A percentile compares a stretch with the other conserved stretches of the same genome.
These are phyloP conservation scores for Macrostomum lignano DNA, from an alignment of 1,140 invertebrate genomes.

Conservation along the genomic window DNA sequence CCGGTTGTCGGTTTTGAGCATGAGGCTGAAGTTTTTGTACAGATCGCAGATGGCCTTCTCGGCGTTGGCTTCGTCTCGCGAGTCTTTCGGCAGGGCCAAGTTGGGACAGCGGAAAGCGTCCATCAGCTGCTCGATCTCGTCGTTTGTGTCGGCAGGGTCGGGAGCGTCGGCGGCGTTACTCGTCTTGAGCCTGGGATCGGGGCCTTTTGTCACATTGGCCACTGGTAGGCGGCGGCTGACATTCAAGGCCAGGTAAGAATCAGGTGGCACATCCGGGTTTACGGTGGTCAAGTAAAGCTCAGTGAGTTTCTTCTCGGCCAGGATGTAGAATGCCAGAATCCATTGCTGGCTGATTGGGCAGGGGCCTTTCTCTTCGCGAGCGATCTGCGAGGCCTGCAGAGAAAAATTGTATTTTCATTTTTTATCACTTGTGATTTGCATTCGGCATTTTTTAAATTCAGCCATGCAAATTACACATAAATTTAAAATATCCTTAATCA, in stretches of 20 bases:
- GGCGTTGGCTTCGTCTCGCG: conserved; percentile 13
- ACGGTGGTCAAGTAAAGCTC: conserved; percentile 19
- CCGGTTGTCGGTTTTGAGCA: conserved; percentile 14
- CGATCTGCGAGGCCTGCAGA: too few relatives aligned
- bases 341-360: conserved; percentile 22
- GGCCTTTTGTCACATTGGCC: conserved; percentile 11
- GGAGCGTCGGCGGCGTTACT: conserved; percentile 11
- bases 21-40: conserved; percentile 27
- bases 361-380: conserved; percentile 16
- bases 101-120: conserved; percentile 13
- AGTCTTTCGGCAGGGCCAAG: conserved; percentile 11
- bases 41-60: conserved; percentile 24
- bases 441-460: too few relatives aligned
- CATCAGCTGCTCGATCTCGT: conserved; percentile 16
- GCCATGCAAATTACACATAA: too few relatives aligned
- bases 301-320: conserved; percentile 14
- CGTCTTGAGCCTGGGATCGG: too few relatives aligned
- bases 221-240: conserved; percentile 17
- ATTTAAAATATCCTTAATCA: too few relatives aligned
- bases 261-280: conserved; percentile 15
- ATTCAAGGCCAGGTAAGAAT: conserved; percentile 14
- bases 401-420: too few relatives aligned
- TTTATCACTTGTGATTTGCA: too few relatives aligned
- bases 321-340: conserved; percentile 19
- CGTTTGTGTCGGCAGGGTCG: conserved; percentile 14